Evolutionary conservation across 2,888 invertebrate species (phyloP).

Genomic region (Mesorhabditis spiculigera): DNA sequence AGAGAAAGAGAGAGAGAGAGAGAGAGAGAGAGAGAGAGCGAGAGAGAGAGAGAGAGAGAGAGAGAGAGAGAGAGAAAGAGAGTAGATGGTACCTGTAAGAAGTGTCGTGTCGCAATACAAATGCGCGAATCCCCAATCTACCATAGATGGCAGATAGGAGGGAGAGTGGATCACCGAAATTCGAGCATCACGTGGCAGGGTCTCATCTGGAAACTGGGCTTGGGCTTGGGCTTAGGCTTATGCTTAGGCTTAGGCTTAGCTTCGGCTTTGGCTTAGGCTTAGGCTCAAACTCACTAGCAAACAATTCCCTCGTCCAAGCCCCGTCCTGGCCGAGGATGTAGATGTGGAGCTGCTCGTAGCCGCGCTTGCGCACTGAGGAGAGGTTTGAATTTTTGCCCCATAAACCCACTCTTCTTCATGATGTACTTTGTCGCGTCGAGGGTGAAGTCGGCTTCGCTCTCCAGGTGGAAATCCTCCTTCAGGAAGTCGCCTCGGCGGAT

Average conservation of each 20-base stretch:
- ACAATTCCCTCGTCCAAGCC: background rate
- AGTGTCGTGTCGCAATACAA: slow-evolving; percentile 1
- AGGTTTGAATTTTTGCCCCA: background rate
- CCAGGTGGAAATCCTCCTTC: background rate
- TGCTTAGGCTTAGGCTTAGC: background rate
- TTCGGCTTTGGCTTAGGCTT: background rate
- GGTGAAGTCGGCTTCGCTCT: slow-evolving; percentile 1
- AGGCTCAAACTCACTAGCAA: background rate
- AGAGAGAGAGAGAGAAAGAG: background rate
- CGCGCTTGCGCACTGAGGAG: background rate
- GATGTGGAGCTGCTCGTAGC: background rate
- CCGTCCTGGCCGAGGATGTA: background rate
- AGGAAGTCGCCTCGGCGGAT: background rate
- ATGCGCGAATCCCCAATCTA: background rate
- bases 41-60: no score
- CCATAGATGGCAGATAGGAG: background rate
- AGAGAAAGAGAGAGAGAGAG: background rate
- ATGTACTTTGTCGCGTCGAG: background rate
- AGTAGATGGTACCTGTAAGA: background rate
- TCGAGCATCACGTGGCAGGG: background rate
- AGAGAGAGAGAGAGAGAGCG: no score
- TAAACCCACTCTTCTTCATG: background rate
- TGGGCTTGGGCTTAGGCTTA: background rate
- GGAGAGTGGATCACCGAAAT: background rate
- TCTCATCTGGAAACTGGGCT: background rate